Base-by-base conservation (phyloP, 2,797 vertebrate genomes). In the Sebastes itinus region DNA sequence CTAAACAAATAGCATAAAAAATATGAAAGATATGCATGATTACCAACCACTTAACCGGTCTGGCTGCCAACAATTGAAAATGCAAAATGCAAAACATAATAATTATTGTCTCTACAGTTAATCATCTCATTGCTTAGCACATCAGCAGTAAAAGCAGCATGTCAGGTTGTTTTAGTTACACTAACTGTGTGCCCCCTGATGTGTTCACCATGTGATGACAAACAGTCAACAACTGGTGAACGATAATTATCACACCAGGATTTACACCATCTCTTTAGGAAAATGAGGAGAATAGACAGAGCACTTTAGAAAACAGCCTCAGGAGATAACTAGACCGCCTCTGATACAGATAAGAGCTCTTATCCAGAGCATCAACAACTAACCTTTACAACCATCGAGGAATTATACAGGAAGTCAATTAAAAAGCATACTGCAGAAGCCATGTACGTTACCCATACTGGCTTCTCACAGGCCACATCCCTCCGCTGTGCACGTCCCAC, bases 131-230 rank as follows among this genome's bases (percentile, higher is more conserved):
- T 81, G 72, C 33, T 76, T 16, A 28, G 56, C 64, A 62, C 32
- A 77, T 63, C 67, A 71, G 70, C 65, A 59, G 42, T 85, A 75
- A 88, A 89, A 77, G 58, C 91, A 82, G 80, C 83, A 55, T 69
- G 80, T 59, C 77, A 68, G 59, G 59, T 82, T 82, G 76, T 83
- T 86, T 74, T 82, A 78, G 67, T 77, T 76, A 72, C 65, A 70
- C 58, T 63, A 61, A 72, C 30, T 64, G 55, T 32, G 74, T 56
- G 74, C 80, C 63, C 58, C 78, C 81, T 61, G 75, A 83, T 84
- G 77, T 77, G 81, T 73, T 35, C 59, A 38, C 83, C 77, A 67
- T 55, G 62, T 78, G 28, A 73, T 49, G 72, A 78, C 52, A 73
- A 60, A 82, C 58, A 70, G 54, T 80, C 76, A 78, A 62, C 72